Evolutionary conservation across 2,888 invertebrate genomes (phyloP).

Genomic region (Muscina levida): DNA sequence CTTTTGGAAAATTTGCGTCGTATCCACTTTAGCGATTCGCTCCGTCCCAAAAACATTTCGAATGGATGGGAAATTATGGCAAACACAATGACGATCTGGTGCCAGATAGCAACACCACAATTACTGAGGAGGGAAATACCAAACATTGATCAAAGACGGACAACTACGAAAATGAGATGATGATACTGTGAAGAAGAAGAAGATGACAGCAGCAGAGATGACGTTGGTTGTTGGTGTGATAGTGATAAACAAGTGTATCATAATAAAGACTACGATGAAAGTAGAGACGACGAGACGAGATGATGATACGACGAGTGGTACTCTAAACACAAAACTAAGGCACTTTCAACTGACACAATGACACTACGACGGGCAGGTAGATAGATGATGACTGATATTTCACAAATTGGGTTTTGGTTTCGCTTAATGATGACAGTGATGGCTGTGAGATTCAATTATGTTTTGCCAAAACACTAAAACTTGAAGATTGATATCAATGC

Average conservation of each 20-base stretch:
- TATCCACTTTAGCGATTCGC: slow-evolving; percentile 77
- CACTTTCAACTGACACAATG: neutral
- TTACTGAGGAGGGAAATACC: slow-evolving; percentile 63
- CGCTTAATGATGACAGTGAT: too few relatives aligned
- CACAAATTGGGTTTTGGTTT: too few relatives aligned
- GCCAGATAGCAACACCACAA: slow-evolving; percentile 72
- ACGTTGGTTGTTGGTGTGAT: slow-evolving; percentile 5
- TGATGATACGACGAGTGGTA: neutral
- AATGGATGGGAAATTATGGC: slow-evolving; percentile 71
- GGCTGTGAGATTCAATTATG: too few relatives aligned
- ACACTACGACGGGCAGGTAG: neutral
- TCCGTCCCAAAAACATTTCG: slow-evolving; percentile 74
- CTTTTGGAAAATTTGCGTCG: slow-evolving; percentile 70
- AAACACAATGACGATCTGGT: slow-evolving; percentile 74
- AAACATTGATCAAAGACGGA: slow-evolving; percentile 69
- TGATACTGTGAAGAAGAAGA: slow-evolving; percentile 14
- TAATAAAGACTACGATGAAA: slow-evolving; percentile 21
- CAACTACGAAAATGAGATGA: slow-evolving; percentile 35
- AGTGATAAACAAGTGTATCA: slow-evolving; percentile 25
- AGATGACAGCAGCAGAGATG: slow-evolving; percentile 23
- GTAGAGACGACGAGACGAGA: slow-evolving; percentile 9
- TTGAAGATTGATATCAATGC: neutral
- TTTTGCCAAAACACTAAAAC: too few relatives aligned
- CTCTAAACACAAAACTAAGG: neutral
- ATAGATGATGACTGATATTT: too few relatives aligned